These are phyloP conservation scores for Boulengerochromis microlepis DNA, from an alignment of 2,113 vertebrate genomes.

Conservation along the genomic window DNA sequence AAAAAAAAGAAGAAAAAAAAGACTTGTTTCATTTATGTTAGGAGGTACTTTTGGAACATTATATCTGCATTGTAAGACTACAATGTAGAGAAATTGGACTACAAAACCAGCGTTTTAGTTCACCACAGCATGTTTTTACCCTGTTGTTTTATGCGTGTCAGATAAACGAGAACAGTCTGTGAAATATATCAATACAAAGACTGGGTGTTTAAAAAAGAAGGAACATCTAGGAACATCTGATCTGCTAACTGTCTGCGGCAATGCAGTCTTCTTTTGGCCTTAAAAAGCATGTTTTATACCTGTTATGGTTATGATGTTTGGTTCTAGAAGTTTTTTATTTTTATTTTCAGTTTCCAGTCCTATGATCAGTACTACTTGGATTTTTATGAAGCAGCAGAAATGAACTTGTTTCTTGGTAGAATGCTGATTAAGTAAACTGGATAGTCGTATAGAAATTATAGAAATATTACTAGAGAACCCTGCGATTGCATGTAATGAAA, in stretches of 20 bases:
- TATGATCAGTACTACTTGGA: neutral
- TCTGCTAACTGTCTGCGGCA: accelerated
- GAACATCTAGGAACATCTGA: accelerated
- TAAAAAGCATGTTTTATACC: neutral
- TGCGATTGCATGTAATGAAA: neutral
- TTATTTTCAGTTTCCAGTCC: neutral
- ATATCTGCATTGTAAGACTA: neutral
- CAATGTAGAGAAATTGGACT: neutral
- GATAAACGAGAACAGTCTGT: neutral
- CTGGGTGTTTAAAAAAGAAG: neutral
- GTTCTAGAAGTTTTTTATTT: accelerated
- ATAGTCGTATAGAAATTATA: neutral
- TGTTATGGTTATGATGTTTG: neutral
- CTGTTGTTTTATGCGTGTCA: accelerated
- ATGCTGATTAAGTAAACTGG: neutral
- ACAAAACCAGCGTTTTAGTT: accelerated
- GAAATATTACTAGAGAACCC: neutral
- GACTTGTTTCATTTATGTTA: neutral
- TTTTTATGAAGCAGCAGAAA: neutral
- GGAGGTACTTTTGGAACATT: neutral
- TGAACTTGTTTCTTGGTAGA: neutral
- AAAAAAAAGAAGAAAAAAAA: neutral
- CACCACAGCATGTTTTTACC: neutral
- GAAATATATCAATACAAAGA: neutral
- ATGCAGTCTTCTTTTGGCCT: neutral